Percentiles rank a stretch among this genome's conserved stretches.
These are phyloP conservation scores for Campoletis sonorensis DNA, from an alignment of 1,140 invertebrate genomes.

Conservation along the genomic window DNA sequence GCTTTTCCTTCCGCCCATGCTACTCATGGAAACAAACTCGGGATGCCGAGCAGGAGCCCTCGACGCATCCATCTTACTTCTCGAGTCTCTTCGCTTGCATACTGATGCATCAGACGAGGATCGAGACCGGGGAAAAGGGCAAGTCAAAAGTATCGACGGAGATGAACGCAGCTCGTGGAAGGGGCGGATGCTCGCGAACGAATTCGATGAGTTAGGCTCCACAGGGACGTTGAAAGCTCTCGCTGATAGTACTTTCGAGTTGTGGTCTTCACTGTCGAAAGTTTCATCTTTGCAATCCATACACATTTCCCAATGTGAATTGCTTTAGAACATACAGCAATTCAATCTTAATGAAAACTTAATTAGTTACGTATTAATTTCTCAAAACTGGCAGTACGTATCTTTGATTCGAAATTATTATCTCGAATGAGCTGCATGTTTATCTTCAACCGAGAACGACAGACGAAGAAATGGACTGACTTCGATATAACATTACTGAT, in stretches of 20 bases:
- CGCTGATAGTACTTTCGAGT: slow-evolving; percentile 5
- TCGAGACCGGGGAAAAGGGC: slow-evolving; percentile 43
- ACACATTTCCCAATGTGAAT: not conserved
- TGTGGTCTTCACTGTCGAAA: slow-evolving; percentile 24
- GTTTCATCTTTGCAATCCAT: not conserved
- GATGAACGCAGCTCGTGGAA: slow-evolving; percentile 36
- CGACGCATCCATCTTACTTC: slow-evolving; percentile 70
- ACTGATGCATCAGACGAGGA: slow-evolving; percentile 61
- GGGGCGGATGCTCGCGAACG: slow-evolving; percentile 8
- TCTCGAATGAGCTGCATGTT: too few relatives aligned
- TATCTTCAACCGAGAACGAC: not conserved
- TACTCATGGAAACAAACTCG: slow-evolving; percentile 58
- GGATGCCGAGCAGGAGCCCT: slow-evolving; percentile 47
- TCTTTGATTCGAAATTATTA: too few relatives aligned
- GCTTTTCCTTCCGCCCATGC: slow-evolving; percentile 28
- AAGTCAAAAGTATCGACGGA: slow-evolving; percentile 1
- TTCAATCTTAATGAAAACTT: not conserved
- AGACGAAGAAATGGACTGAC: not conserved
- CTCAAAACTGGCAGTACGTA: not conserved
- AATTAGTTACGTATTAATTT: not conserved
- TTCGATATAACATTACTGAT: not conserved
- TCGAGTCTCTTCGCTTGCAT: slow-evolving; percentile 58
- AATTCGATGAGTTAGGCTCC: slow-evolving; percentile 41
- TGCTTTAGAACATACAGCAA: not conserved
- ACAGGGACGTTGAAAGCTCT: slow-evolving; percentile 30